Conservation (phyloP, 2,113 vertebrate species). For the Dasyurus viverrinus region DNA sequence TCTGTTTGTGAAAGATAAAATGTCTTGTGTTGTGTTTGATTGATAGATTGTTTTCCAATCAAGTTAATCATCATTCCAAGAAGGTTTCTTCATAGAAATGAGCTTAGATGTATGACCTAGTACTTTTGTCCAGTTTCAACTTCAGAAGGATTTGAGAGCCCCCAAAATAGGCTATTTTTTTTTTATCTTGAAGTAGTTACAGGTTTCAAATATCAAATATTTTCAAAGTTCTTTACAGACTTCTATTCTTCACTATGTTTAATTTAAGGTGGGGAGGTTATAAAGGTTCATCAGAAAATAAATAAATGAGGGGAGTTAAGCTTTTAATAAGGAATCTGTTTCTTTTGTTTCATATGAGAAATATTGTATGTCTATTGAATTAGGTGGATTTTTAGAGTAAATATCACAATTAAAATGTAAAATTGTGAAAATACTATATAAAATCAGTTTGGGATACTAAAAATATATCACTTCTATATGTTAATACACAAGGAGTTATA, state of each 20-base stretch:
- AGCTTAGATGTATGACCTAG: background rate
- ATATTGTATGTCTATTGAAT: background rate
- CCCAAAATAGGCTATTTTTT: constrained; percentile 11
- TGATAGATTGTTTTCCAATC: background rate
- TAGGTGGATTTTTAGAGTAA: background rate
- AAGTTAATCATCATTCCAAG: background rate
- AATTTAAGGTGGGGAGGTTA: constrained; percentile 32
- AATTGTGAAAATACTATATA: rapidly evolving
- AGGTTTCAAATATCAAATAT: background rate
- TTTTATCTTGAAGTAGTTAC: background rate
- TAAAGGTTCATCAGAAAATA: constrained; percentile 7
- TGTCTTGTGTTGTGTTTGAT: background rate
- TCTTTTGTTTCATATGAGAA: background rate
- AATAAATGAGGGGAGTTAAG: rapidly evolving
- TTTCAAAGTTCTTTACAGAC: constrained; percentile 23
- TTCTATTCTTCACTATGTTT: background rate
- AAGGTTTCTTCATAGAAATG: background rate
- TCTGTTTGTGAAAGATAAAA: background rate
- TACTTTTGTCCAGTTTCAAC: background rate
- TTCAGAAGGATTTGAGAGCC: constrained; percentile 8
- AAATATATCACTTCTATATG: background rate
- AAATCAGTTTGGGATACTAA: background rate
- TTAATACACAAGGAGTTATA: background rate
- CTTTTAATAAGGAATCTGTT: rapidly evolving
- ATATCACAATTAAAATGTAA: background rate